Percentiles rank a stretch among this genome's conserved stretches.
Conservation (phyloP, 2,888 invertebrate genomes). For the Leptopilina myrica region DNA sequence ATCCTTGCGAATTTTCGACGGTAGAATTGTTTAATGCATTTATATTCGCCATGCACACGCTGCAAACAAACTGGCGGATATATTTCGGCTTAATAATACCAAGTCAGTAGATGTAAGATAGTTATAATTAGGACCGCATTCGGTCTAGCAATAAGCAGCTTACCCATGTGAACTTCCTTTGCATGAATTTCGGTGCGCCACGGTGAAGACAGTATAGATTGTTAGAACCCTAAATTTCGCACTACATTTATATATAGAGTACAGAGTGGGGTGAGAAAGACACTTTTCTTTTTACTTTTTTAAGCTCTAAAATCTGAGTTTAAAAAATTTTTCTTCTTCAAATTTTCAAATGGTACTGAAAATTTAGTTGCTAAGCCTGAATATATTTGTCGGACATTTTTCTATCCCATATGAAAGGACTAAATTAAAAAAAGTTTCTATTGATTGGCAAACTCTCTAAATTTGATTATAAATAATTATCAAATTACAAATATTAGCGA, state of each 20-base stretch:
- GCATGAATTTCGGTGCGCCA: conserved; percentile 63
- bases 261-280: no score
- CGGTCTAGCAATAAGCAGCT: conserved; percentile 68
- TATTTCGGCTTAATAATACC: conserved; percentile 70
- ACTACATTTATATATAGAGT: not conserved
- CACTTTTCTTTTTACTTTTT: no score
- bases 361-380: no score
- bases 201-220: conserved; percentile 53
- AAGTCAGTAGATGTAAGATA: conserved; percentile 74
- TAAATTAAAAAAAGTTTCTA: no score
- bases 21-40: conserved; percentile 64
- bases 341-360: no score
- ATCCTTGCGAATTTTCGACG: conserved; percentile 72
- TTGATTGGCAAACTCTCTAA: no score
- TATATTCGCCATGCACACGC: conserved; percentile 59
- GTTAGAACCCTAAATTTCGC: conserved; percentile 45
- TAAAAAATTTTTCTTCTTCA: no score
- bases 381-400: no score
- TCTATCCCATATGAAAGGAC: no score
- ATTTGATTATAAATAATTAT: no score
- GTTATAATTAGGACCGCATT: conserved; percentile 75
- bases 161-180: conserved; percentile 75
- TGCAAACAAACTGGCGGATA: conserved; percentile 64
- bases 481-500: no score
- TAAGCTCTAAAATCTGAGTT: no score